These are phyloP conservation scores for Dermolepida albohirtum DNA, from an alignment of 2,888 invertebrate species.

Conservation along the genomic window DNA sequence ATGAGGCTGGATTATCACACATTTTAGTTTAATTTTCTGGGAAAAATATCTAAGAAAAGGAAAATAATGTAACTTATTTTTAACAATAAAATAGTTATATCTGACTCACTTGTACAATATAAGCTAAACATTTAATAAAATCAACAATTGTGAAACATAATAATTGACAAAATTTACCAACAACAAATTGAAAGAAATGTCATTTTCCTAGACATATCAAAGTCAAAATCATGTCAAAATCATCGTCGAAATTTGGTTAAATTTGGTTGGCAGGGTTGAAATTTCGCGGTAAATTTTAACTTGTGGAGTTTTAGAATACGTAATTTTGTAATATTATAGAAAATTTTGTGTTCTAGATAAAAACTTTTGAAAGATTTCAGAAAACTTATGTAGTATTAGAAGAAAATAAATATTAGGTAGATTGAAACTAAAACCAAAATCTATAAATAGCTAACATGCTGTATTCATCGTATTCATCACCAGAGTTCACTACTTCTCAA, in stretches of 20 bases:
- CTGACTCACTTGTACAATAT: slow-evolving; percentile 16
- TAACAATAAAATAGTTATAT: background rate
- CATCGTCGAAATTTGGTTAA: background rate
- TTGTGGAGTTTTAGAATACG: background rate
- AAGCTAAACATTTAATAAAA: slow-evolving; percentile 35
- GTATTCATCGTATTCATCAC: too few relatives aligned
- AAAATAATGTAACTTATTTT: background rate
- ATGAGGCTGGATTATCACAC: slow-evolving; percentile 73
- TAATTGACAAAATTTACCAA: slow-evolving; percentile 32
- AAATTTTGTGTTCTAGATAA: too few relatives aligned
- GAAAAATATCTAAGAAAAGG: slow-evolving; percentile 7
- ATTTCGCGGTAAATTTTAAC: slow-evolving; percentile 10
- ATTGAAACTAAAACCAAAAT: too few relatives aligned
- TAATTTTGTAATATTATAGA: background rate
- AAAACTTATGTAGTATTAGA: too few relatives aligned
- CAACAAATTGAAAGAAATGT: slow-evolving; percentile 29
- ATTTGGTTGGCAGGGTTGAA: slow-evolving; percentile 8
- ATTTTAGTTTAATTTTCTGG: slow-evolving; percentile 58
- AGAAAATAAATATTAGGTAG: too few relatives aligned
- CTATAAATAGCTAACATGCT: too few relatives aligned
- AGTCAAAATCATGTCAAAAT: slow-evolving; percentile 17
- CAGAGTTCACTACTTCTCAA: too few relatives aligned
- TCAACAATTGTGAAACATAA: slow-evolving; percentile 35
- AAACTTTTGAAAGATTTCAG: too few relatives aligned
- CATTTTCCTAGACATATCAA: slow-evolving; percentile 25